Percentiles rank a stretch among this genome's conserved stretches.
Conservation (phyloP, 2,888 invertebrate genomes). For the Sesia bembeciformis region DNA sequence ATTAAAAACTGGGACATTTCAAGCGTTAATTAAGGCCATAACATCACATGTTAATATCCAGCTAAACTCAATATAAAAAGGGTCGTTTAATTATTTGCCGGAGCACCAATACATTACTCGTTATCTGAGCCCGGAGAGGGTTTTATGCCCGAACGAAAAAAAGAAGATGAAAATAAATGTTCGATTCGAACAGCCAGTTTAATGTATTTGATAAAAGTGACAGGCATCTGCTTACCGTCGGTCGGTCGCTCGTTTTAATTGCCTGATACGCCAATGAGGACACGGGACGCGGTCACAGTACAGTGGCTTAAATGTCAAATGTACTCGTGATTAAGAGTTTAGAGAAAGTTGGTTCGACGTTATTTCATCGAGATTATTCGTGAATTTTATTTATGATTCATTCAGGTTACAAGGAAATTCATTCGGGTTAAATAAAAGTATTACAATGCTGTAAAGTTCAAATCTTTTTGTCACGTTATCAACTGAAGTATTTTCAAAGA, state of each 20-base stretch:
- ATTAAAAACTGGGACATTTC: constrained; percentile 16
- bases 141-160: constrained; percentile 41
- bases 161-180: constrained; percentile 52
- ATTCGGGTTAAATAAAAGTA: too few relatives aligned
- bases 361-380: constrained; percentile 4
- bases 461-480: too few relatives aligned
- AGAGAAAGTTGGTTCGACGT: constrained; percentile 13
- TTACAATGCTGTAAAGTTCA: too few relatives aligned
- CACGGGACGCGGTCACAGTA: constrained; percentile 20
- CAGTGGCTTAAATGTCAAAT: constrained; percentile 41
- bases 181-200: constrained; percentile 61
- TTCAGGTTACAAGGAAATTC: too few relatives aligned
- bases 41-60: constrained; percentile 36
- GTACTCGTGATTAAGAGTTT: constrained; percentile 18
- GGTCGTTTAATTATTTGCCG: constrained; percentile 63
- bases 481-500: too few relatives aligned
- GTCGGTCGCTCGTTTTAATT: constrained; percentile 55
- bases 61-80: constrained; percentile 22
- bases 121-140: constrained; percentile 56
- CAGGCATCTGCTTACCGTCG: constrained; percentile 67
- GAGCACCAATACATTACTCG: constrained; percentile 59
- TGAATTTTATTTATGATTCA: too few relatives aligned
- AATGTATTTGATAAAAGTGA: constrained; percentile 73
- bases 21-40: constrained; percentile 45
- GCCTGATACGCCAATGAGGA: constrained; percentile 57